Conservation (phyloP, 2,888 invertebrate genomes). For the Sepioteuthis lessoniana region DNA sequence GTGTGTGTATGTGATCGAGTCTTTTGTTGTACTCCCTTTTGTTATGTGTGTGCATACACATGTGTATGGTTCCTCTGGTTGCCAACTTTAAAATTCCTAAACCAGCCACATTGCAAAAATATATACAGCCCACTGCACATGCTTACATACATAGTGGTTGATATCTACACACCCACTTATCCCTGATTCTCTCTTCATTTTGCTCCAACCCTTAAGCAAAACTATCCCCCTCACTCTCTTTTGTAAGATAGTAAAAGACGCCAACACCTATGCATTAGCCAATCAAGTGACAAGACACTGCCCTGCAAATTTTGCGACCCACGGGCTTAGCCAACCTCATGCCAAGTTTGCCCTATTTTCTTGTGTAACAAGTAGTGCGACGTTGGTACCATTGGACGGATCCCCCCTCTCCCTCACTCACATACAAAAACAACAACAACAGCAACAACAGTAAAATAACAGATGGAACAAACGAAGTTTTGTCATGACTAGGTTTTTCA, state of each 20-base stretch:
- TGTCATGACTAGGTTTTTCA: neutral
- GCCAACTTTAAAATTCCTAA: neutral
- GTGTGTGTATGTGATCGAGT: too few species aligned
- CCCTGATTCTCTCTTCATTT: neutral
- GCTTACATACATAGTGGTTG: neutral
- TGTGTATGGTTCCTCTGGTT: neutral
- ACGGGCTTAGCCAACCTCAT: neutral
- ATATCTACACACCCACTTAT: neutral
- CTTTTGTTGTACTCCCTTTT: too few species aligned
- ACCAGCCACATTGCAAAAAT: neutral
- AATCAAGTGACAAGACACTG: neutral
- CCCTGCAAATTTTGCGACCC: neutral
- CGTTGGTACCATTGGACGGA: neutral
- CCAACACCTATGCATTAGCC: neutral
- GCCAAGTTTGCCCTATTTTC: neutral
- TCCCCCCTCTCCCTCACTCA: too few species aligned
- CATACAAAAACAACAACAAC: too few species aligned
- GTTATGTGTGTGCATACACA: too few species aligned
- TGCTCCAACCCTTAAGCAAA: neutral
- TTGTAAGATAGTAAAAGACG: neutral
- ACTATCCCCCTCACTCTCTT: neutral
- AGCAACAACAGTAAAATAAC: neutral
- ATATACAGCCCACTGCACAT: neutral
- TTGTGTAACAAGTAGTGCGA: neutral
- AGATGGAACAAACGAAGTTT: neutral